A percentile compares a stretch with the other conserved stretches of the same genome.
Conservation (phyloP, 92 coral and sea anemone species). For the Muricea muricata region DNA sequence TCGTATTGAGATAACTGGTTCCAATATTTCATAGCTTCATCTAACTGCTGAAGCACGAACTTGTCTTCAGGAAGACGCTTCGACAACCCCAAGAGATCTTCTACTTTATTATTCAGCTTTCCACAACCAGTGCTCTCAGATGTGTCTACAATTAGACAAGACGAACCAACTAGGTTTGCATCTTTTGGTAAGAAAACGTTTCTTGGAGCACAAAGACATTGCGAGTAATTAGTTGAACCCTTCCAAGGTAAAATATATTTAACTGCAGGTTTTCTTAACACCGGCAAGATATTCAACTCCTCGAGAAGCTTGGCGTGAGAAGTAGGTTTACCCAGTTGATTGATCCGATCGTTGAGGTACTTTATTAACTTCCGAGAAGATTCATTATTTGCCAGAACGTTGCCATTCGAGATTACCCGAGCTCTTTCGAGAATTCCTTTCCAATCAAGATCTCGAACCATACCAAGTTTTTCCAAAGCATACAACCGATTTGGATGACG, state of each 20-base stretch:
- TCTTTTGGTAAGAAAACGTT: conserved; percentile 66
- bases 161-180: conserved; percentile 66
- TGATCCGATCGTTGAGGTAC: conserved; percentile 62
- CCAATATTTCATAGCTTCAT: conserved; percentile 61
- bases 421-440: conserved; percentile 70
- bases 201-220: conserved; percentile 60
- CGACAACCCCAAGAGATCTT: conserved; percentile 61
- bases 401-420: conserved; percentile 63
- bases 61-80: conserved; percentile 52
- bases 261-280: conserved; percentile 57
- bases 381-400: conserved; percentile 26
- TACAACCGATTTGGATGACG: conserved; percentile 66
- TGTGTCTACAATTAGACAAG: conserved; percentile 67
- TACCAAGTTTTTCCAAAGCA: conserved; percentile 72
- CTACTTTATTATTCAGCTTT: conserved; percentile 40
- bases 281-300: conserved; percentile 67
- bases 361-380: conserved; percentile 58
- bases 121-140: conserved; percentile 70
- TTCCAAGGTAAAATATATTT: conserved; percentile 69
- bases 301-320: neutral
- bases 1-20: neutral
- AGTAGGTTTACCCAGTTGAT: neutral
- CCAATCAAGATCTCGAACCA: conserved; percentile 75
- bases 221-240: conserved; percentile 41
- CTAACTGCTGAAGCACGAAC: conserved; percentile 64